Evolutionary conservation across 1,140 invertebrate genomes (phyloP), one percentile per base, ranked within the genome.

Genomic region (Pseudomyrmex pallidus): DNA sequence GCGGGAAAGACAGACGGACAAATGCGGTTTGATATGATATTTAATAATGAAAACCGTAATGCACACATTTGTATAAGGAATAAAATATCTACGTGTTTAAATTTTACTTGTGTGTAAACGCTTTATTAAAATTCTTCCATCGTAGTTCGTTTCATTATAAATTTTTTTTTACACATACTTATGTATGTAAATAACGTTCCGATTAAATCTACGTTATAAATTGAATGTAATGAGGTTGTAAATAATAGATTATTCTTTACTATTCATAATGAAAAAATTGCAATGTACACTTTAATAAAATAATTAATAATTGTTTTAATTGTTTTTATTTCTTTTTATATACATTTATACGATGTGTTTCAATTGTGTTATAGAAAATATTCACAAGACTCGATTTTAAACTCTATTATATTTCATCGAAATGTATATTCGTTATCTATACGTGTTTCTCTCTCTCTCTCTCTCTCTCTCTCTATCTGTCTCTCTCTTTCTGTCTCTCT

Each of bases 1-100:
- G 10, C 8, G 10, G 25, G 50, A 46, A 48, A 52, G 64, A 48
- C 46, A 57, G 62, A 20, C 13, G 46, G n/a, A 15, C 52, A 25
- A 77, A 44, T 66, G 20, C 63, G 25, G 12, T 17, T n/a, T 72
- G 59, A 70, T 35, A 59, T 44, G 64, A 70, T 80, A 80, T 80
- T 35, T 35, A 35, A 35, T 72, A 80, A 70, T 80, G 68, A 80
- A 20, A 70, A 70, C 25, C 15, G 44, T 80, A 50, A 59, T 8
- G 35, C 35, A 22, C 13, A 7, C 13, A 44, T 25, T 35, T 48
- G 15, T 1, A 22, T 0, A 13, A 8, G 25, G 2, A 35, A 7
- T 35, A 35, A 35, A 35, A 35, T 35, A 35, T 35, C 35, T 35
- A 35, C 7, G 35, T 35, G 5, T 25, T 25, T 35, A 35, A 35